Evolutionary conservation across 2,797 vertebrate genomes (phyloP).

Genomic region (Garrulus glandarius): DNA sequence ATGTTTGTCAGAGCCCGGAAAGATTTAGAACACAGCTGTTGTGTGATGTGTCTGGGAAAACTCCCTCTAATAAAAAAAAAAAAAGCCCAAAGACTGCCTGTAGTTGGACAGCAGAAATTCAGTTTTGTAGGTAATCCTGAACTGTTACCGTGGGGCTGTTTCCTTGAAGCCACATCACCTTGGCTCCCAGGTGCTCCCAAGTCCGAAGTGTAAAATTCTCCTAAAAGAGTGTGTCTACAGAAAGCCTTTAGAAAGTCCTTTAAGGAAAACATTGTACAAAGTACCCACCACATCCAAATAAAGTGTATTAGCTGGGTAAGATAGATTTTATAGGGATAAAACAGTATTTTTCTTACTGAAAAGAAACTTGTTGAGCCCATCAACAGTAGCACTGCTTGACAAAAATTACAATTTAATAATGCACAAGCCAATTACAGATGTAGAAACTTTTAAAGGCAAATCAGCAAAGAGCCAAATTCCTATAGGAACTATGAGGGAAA

Average conservation of each 20-base stretch:
- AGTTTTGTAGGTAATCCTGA: slow-evolving; percentile 10
- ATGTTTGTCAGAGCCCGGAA: slow-evolving; percentile 53
- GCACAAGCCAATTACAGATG: slow-evolving; percentile 1
- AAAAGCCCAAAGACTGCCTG: neutral
- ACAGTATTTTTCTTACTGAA: slow-evolving; percentile 43
- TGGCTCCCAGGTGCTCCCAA: neutral
- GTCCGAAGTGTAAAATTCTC: neutral
- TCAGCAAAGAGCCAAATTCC: slow-evolving; percentile 65
- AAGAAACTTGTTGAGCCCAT: slow-evolving; percentile 54
- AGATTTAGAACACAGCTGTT: slow-evolving; percentile 71
- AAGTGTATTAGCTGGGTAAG: neutral
- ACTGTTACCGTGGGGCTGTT: neutral
- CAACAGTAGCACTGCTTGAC: slow-evolving; percentile 33
- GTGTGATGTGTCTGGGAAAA: slow-evolving; percentile 40
- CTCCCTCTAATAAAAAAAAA: neutral
- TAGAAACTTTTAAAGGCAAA: slow-evolving; percentile 67
- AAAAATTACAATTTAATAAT: slow-evolving; percentile 66
- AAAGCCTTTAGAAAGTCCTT: neutral
- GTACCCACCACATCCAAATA: slow-evolving; percentile 22
- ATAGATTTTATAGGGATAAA: neutral
- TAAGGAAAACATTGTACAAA: neutral
- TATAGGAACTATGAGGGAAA: slow-evolving; percentile 69
- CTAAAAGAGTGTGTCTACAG: neutral
- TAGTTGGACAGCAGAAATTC: neutral
- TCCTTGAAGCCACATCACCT: neutral